Conservation (phyloP, 2,797 vertebrate species). For the Lycodopsis pacificus region DNA sequence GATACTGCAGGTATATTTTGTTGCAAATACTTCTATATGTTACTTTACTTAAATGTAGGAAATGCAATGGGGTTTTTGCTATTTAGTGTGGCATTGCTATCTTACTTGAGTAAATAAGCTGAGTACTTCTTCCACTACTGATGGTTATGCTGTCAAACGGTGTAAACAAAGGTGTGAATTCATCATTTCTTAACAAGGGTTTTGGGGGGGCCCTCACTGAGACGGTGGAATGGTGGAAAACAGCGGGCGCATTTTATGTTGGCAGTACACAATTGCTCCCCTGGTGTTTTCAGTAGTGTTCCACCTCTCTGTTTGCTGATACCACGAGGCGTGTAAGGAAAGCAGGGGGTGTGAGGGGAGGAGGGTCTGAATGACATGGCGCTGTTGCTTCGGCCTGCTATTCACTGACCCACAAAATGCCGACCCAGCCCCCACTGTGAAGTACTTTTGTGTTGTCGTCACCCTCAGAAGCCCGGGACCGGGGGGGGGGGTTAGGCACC, state of each 20-base stretch:
- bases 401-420: constrained; percentile 86
- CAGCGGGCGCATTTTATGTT: constrained; percentile 71
- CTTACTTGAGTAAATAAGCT: constrained; percentile 24
- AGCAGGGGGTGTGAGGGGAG: constrained; percentile 48
- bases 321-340: constrained; percentile 73
- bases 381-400: constrained; percentile 74
- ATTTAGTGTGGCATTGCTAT: not conserved
- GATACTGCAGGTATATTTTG: not conserved
- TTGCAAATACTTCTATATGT: not conserved
- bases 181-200: constrained; percentile 68
- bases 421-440: constrained; percentile 80
- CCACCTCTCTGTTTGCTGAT: constrained; percentile 81
- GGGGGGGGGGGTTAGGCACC: constrained; percentile 25
- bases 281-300: constrained; percentile 66
- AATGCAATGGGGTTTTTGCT: not conserved
- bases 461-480: constrained; percentile 63
- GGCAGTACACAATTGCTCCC: constrained; percentile 69
- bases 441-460: constrained; percentile 82
- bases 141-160: not conserved
- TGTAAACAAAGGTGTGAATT: constrained; percentile 52
- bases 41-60: not conserved
- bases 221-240: constrained; percentile 56
- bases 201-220: constrained; percentile 37
- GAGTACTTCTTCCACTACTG: constrained; percentile 9
- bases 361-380: constrained; percentile 78